A percentile compares a stretch with the other conserved stretches of the same genome.
phyloP scores from a whole-genome alignment of 2,888 invertebrate genomes.

The Tenthredo mesomela region DNA sequence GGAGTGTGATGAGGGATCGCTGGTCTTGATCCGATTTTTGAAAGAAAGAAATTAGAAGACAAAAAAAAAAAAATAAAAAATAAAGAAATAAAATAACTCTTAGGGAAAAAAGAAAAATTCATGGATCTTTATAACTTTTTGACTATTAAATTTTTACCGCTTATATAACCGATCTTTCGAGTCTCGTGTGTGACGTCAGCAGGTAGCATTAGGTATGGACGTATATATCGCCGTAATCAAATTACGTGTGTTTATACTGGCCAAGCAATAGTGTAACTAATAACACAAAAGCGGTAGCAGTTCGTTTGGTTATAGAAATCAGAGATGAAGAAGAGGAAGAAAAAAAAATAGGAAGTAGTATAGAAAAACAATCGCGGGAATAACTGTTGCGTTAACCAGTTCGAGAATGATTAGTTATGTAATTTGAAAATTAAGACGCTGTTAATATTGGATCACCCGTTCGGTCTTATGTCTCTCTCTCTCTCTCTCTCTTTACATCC shows the following conservation, averaged over 20 bases:
- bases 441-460: not conserved
- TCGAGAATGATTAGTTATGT: not conserved
- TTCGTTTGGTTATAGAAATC: not conserved
- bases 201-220: not conserved
- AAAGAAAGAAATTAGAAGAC: not conserved
- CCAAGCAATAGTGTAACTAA: not conserved
- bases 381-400: not conserved
- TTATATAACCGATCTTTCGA: not conserved
- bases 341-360: slow-evolving; percentile 7
- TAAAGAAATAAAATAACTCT: not conserved
- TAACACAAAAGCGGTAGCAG: not conserved
- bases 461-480: slow-evolving; percentile 26
- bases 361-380: slow-evolving; percentile 2
- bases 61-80: not conserved
- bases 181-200: not conserved
- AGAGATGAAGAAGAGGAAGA: not conserved
- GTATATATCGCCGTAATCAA: not conserved
- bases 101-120: not conserved
- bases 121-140: not conserved
- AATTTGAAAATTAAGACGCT: slow-evolving; percentile 6
- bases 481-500: slow-evolving; percentile 2
- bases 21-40: not conserved
- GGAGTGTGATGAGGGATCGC: not conserved
- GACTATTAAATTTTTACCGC: not conserved
- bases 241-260: not conserved